phyloP scores from a whole-genome alignment of 2,797 vertebrate genomes.

The Rhadinocentrus ornatus region DNA sequence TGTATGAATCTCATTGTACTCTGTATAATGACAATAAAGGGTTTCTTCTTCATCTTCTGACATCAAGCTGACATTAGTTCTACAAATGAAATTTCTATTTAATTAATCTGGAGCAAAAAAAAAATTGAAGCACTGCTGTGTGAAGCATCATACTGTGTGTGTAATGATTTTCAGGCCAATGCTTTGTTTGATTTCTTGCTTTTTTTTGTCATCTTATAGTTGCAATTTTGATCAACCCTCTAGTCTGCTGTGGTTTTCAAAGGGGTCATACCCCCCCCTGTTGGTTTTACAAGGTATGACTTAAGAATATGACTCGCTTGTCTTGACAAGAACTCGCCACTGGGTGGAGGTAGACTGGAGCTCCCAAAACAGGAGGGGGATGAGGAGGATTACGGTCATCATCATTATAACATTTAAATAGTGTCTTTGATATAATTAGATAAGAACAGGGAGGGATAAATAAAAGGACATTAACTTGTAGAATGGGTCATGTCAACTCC shows the following conservation, averaged over 20 bases:
- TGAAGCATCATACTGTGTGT: no score
- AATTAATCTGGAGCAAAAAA: no score
- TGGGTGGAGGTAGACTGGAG: conserved; percentile 22
- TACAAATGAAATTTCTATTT: no score
- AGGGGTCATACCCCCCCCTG: conserved; percentile 65
- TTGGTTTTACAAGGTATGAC: conserved; percentile 44
- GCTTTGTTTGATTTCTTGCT: no score
- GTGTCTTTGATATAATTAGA: not conserved
- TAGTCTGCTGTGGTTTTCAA: conserved; percentile 8
- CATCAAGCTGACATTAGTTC: no score
- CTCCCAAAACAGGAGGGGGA: not conserved
- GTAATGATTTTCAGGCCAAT: no score
- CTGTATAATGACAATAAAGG: no score
- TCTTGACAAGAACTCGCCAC: conserved; percentile 12
- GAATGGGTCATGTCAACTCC: not conserved
- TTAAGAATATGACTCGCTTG: not conserved
- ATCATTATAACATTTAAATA: not conserved
- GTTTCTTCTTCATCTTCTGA: no score
- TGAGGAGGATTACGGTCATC: not conserved
- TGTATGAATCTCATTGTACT: no score
- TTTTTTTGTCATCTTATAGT: not conserved
- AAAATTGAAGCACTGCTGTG: no score
- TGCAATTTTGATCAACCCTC: not conserved
- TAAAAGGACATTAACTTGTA: no score
- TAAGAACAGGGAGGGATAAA: not conserved